A percentile compares a stretch with the other conserved stretches of the same genome.
Conservation (phyloP, 35 echinoderm and acorn worm genomes). For the Ophiothrix spiculata region DNA sequence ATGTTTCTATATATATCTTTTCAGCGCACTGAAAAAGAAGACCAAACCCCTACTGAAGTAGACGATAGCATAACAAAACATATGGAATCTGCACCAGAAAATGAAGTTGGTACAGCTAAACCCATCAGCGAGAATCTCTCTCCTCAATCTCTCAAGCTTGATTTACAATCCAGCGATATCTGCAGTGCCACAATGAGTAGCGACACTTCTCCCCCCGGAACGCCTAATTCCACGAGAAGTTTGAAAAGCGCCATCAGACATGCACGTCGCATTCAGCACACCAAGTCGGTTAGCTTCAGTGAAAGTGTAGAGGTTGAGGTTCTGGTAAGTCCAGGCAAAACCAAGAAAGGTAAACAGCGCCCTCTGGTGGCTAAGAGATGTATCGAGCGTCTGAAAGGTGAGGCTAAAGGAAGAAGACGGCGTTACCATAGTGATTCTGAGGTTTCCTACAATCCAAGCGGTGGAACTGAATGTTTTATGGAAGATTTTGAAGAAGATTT, state of each 20-base stretch:
- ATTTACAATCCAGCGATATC: neutral
- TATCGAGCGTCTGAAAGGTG: slow-evolving; percentile 67
- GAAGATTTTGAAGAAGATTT: slow-evolving; percentile 60
- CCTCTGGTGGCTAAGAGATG: slow-evolving; percentile 39
- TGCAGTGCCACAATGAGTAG: neutral
- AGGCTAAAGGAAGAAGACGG: slow-evolving; percentile 41
- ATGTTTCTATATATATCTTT: too few relatives aligned
- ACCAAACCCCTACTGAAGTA: too few relatives aligned
- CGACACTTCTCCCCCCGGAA: slow-evolving; percentile 16
- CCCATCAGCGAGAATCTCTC: too few relatives aligned
- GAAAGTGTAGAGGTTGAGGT: slow-evolving; percentile 77
- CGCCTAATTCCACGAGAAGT: slow-evolving; percentile 58
- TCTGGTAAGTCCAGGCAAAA: slow-evolving; percentile 47
- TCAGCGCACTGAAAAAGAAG: too few relatives aligned
- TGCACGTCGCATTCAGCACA: slow-evolving; percentile 24
- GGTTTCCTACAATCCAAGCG: slow-evolving; percentile 36
- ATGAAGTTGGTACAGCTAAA: too few relatives aligned
- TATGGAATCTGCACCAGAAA: too few relatives aligned
- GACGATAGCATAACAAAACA: too few relatives aligned
- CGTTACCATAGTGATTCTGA: slow-evolving; percentile 78
- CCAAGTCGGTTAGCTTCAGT: slow-evolving; percentile 90
- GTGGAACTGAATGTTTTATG: slow-evolving; percentile 24
- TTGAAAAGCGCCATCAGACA: slow-evolving; percentile 68
- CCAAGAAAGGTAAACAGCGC: slow-evolving; percentile 42
- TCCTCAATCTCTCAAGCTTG: slow-evolving; percentile 29